These are phyloP conservation scores for Promerops cafer DNA, from an alignment of 2,113 vertebrate species.

Conservation along the genomic window DNA sequence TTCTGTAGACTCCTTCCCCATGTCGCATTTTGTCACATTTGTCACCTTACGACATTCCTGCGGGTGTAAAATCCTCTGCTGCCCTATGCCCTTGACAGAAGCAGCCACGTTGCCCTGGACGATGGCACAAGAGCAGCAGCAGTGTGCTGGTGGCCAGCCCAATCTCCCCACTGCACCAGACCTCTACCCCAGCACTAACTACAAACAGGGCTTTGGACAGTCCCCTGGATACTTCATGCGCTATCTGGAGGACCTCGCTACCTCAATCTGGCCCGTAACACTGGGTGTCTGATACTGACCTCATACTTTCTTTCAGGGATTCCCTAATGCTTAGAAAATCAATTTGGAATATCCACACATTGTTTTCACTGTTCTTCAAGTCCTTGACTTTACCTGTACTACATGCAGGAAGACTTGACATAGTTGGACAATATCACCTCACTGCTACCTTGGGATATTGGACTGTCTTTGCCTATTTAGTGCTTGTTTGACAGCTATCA, in stretches of 20 bases:
- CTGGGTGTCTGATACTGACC: not conserved
- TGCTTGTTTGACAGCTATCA: not conserved
- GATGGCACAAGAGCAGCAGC: not conserved
- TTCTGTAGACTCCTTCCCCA: not conserved
- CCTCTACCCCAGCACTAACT: not conserved
- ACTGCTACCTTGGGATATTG: not conserved
- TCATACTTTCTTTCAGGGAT: not conserved
- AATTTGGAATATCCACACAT: not conserved
- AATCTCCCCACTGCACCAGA: not conserved
- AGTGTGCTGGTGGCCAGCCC: fast-evolving
- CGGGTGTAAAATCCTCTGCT: not conserved
- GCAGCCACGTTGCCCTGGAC: fast-evolving
- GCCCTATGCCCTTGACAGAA: fast-evolving
- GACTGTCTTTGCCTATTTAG: not conserved
- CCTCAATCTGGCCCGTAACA: fast-evolving
- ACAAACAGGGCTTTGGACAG: not conserved
- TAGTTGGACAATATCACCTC: not conserved
- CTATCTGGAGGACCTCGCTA: not conserved
- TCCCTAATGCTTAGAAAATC: not conserved
- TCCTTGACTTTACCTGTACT: not conserved
- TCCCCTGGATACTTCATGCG: not conserved
- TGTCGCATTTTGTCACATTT: not conserved
- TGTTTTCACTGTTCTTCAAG: not conserved
- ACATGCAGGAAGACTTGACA: not conserved
- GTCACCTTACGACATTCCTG: not conserved